These are phyloP conservation scores for Amblyornis subalaris DNA, from an alignment of 2,113 vertebrate genomes.

Conservation along the genomic window DNA sequence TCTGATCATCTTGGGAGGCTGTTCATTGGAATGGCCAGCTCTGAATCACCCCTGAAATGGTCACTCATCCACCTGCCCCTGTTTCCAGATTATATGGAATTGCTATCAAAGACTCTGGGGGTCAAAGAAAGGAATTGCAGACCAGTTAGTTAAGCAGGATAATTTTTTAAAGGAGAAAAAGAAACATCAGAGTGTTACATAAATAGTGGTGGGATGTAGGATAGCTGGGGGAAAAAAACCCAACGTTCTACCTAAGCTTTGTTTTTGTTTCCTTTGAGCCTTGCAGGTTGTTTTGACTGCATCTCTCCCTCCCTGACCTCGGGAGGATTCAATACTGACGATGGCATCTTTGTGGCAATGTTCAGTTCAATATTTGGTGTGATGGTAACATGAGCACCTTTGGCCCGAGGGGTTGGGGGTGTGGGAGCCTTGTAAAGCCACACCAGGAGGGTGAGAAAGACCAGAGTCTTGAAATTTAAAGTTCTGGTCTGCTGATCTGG, in stretches of 20 bases:
- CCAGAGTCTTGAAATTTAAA: background rate
- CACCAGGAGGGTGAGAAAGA: background rate
- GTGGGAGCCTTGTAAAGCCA: background rate
- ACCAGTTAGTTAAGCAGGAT: background rate
- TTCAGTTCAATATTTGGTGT: background rate
- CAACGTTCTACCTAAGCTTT: background rate
- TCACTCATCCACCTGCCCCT: background rate
- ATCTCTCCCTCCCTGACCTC: background rate
- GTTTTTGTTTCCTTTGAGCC: background rate
- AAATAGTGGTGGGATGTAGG: background rate
- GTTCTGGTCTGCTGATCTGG: background rate
- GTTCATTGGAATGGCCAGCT: background rate
- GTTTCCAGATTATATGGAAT: background rate
- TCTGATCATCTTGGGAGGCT: conserved; percentile 5
- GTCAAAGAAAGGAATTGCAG: rapidly evolving
- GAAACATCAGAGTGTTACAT: background rate
- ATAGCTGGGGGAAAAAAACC: too few relatives aligned
- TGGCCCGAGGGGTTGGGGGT: background rate
- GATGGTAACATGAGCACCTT: background rate
- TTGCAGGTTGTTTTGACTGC: background rate
- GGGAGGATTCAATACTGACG: background rate
- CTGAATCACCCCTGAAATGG: conserved; percentile 8
- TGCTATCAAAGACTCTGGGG: background rate
- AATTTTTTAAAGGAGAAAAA: background rate
- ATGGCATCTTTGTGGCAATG: background rate